Evolutionary conservation across 2,888 invertebrate genomes (phyloP), one percentile per base, ranked within the genome.

Genomic region (Epinotia demarniana): DNA sequence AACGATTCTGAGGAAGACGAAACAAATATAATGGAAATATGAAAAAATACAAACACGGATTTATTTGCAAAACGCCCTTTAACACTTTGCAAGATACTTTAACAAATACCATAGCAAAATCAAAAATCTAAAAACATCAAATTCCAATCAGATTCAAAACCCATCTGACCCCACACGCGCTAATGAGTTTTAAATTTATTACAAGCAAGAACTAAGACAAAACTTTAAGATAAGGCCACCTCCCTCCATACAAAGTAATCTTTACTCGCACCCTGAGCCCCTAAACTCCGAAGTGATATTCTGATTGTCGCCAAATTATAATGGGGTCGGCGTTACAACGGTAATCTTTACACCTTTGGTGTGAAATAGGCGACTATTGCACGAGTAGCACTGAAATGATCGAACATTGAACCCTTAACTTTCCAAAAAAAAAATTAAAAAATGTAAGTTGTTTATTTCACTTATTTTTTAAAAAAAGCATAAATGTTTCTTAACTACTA

Each of bases 181-280:
- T 73, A 77, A 77, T 75, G 75, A 75, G 75, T 75, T 72, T 74
- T 77, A 74, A 67, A 76, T 76, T 72, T 76, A 63, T 71, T 67
- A 72, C 74, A 71, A 73, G 69, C 68, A 63, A 75, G 85, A 88
- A 89, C 88, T 87, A 81, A 83, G 80, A 80, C 80, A 79, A 88
- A 90, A 88, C 85, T 87, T 88, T 86, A 87, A 91, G 92, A 92
- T 92, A 92, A 91, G 90, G 85, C 84, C 73, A 83, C 81, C 83
- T 81, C 85, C 85, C 82, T 84, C 86, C 86, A 85, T 85, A 86
- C 86, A 87, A 89, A 90, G 89, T 92, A 92, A 93, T 92, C 93
- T 92, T 90, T 91, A 87, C 90, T 84, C 85, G 78, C 81, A 85
- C 87, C 87, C 90, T 89, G 87, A 86, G 86, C 88, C 88, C 87